These are phyloP conservation scores for Chelonoidis abingdonii DNA, from an alignment of 2,113 vertebrate species.

Conservation along the genomic window DNA sequence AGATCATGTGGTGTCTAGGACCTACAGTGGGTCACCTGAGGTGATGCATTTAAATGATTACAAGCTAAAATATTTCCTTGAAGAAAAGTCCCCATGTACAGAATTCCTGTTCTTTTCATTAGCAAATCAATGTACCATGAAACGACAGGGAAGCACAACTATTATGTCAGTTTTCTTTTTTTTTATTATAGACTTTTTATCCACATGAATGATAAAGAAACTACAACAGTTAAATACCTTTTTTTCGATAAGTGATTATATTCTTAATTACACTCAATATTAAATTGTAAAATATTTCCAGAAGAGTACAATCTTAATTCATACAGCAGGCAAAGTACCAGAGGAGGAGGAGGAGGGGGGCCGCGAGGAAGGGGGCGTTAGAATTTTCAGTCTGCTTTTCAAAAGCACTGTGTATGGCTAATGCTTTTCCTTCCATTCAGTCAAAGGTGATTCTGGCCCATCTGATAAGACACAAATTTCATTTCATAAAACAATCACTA, in stretches of 20 bases:
- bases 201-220: constrained; percentile 99
- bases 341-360: constrained; percentile 63
- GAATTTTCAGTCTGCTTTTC: constrained; percentile 73
- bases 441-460: constrained; percentile 39
- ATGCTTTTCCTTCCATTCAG: constrained; percentile 30
- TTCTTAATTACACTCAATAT: constrained; percentile 91
- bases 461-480: constrained; percentile 20
- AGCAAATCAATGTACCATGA: constrained; percentile 57
- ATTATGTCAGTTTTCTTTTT: constrained; percentile 73
- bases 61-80: constrained; percentile 46
- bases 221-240: constrained; percentile 99
- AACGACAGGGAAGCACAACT: constrained; percentile 74
- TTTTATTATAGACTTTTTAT: constrained; percentile 95
- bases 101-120: neutral
- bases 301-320: constrained; percentile 85
- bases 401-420: constrained; percentile 73
- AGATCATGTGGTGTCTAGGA: fast-evolving
- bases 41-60: neutral
- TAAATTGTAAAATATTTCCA: constrained; percentile 91
- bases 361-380: neutral
- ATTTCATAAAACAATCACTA: constrained; percentile 55
- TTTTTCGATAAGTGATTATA: constrained; percentile 92
- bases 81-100: neutral
- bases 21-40: fast-evolving
- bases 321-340: constrained; percentile 86